A percentile compares a stretch with the other conserved stretches of the same genome.
Conservation (phyloP, 1,140 invertebrate genomes). For the Pemphigus obesinymphae region DNA sequence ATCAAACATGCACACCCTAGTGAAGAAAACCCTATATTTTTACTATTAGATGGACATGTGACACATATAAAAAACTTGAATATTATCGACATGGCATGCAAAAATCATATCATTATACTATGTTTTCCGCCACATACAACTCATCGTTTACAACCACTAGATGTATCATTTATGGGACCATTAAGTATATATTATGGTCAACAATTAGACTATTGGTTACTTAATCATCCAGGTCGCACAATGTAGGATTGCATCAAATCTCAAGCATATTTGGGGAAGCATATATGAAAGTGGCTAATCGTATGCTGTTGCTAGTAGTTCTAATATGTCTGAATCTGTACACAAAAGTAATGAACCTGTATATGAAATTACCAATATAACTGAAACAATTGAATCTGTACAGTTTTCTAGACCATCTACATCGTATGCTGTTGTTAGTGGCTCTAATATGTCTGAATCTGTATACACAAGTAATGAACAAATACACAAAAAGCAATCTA, state of each 20-base stretch:
- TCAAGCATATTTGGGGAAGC: not conserved
- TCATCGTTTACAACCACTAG: slow-evolving; percentile 52
- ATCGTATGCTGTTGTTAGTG: too few species aligned
- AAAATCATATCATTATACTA: slow-evolving; percentile 49
- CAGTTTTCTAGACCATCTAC: too few species aligned
- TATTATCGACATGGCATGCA: slow-evolving; percentile 45
- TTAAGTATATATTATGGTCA: slow-evolving; percentile 46
- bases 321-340: too few species aligned
- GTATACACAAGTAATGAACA: too few species aligned
- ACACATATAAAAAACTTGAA: slow-evolving; percentile 45
- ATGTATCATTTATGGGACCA: slow-evolving; percentile 44
- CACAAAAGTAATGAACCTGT: too few species aligned
- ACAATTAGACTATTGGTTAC: slow-evolving; percentile 43
- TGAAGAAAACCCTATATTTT: not conserved
- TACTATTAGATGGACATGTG: slow-evolving; percentile 46
- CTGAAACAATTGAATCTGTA: too few species aligned
- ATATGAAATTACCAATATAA: too few species aligned
- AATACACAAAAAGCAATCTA: too few species aligned
- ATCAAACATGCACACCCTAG: slow-evolving; percentile 46
- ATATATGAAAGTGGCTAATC: not conserved
- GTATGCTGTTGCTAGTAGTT: too few species aligned
- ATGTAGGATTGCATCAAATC: slow-evolving; percentile 44
- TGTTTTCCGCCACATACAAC: slow-evolving; percentile 48
- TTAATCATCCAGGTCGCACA: slow-evolving; percentile 38
- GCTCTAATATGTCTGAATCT: too few species aligned